Evolutionary conservation across 2,888 invertebrate genomes (phyloP).

Genomic region (Heliconius erato): DNA sequence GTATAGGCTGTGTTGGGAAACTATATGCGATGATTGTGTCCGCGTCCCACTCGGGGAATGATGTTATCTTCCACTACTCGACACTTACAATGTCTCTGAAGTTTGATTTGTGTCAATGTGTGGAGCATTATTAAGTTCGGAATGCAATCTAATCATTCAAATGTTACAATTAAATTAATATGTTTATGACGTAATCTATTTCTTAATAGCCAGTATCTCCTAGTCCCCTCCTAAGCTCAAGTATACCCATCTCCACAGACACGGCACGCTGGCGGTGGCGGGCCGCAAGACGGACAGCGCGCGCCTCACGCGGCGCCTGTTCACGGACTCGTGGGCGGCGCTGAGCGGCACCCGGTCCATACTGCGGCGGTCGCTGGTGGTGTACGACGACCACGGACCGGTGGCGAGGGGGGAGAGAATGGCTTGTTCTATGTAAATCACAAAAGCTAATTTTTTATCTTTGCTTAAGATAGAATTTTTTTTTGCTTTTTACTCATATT

Average conservation of each 20-base stretch:
- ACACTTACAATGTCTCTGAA: too few relatives aligned
- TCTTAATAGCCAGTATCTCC: too few relatives aligned
- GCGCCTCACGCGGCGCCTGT: slow-evolving; percentile 89
- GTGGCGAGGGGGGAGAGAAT: slow-evolving; percentile 94
- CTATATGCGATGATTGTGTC: background rate
- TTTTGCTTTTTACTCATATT: too few relatives aligned
- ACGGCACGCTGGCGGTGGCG: slow-evolving; percentile 90
- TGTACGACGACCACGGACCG: slow-evolving; percentile 95
- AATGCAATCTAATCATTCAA: too few relatives aligned
- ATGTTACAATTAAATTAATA: too few relatives aligned
- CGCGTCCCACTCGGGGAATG: background rate
- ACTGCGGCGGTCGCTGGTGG: slow-evolving; percentile 92
- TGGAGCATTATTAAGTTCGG: too few relatives aligned
- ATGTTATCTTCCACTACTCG: too few relatives aligned
- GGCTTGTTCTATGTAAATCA: slow-evolving; percentile 93
- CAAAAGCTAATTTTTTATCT: too few relatives aligned
- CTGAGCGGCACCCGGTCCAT: slow-evolving; percentile 91
- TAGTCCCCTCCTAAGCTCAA: too few relatives aligned
- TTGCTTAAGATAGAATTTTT: too few relatives aligned
- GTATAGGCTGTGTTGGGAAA: slow-evolving; percentile 54
- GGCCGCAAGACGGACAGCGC: slow-evolving; percentile 89
- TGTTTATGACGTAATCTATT: too few relatives aligned
- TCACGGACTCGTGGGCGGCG: slow-evolving; percentile 92
- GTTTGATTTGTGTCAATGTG: too few relatives aligned
- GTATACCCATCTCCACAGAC: slow-evolving; percentile 67